phyloP scores from a whole-genome alignment of 2,113 vertebrate genomes.

The Dicaeum eximium region DNA sequence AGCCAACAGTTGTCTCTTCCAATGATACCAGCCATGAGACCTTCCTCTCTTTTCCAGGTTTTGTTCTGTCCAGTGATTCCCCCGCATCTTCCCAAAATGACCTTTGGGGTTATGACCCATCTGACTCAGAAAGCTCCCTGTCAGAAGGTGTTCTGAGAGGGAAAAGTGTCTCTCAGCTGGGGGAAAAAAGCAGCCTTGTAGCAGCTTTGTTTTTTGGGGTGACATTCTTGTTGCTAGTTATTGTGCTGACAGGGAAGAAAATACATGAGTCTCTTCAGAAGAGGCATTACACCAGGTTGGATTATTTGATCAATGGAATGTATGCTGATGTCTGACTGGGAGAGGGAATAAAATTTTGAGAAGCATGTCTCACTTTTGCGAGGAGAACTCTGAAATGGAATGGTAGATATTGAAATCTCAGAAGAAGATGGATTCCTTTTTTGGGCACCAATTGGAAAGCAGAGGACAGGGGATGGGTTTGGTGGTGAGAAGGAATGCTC shows the following conservation, averaged over 20 bases:
- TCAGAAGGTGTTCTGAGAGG: not conserved
- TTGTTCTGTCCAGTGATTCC: not conserved
- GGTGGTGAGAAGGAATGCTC: not conserved
- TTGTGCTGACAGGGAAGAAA: conserved; percentile 57
- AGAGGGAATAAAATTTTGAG: not conserved
- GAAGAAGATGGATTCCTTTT: not conserved
- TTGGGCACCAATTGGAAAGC: not conserved
- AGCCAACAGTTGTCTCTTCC: not conserved
- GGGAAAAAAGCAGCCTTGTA: conserved; percentile 65
- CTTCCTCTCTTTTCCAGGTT: not conserved
- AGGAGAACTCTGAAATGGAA: not conserved
- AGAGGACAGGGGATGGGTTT: not conserved
- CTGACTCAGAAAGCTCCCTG: not conserved
- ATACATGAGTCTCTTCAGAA: conserved; percentile 57
- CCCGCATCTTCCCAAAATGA: rapidly evolving
- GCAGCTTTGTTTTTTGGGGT: conserved; percentile 72
- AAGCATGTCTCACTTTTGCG: not conserved
- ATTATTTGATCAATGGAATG: conserved; percentile 79
- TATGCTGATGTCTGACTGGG: conserved; percentile 69
- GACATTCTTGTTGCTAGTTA: conserved; percentile 65
- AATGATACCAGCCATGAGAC: not conserved
- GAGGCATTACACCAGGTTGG: conserved; percentile 72
- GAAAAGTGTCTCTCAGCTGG: not conserved
- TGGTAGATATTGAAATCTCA: not conserved
- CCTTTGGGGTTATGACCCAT: not conserved